phyloP scores from a whole-genome alignment of 2,797 vertebrate species.

The Staurois parvus region DNA sequence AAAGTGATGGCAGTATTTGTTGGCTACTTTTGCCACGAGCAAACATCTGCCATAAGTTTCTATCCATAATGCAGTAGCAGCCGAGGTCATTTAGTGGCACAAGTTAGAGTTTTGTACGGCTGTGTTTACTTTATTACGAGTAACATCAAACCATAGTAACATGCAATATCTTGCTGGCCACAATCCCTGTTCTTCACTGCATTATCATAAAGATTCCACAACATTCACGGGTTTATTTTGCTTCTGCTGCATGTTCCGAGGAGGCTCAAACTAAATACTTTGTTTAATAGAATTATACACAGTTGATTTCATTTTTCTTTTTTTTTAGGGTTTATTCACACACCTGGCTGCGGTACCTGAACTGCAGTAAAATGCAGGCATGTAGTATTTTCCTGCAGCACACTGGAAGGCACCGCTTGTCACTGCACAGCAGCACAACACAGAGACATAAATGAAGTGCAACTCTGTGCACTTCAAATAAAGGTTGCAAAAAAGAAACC shows the following conservation, averaged over 20 bases:
- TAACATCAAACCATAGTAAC: constrained; percentile 11
- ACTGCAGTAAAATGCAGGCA: no score
- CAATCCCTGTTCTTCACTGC: background rate
- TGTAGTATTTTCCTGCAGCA: no score
- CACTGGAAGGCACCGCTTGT: no score
- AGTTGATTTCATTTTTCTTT: no score
- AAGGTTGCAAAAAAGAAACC: no score
- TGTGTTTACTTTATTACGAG: constrained; percentile 44
- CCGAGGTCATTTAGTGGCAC: constrained; percentile 29
- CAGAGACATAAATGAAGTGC: no score
- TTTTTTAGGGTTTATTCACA: no score
- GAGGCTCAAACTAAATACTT: background rate
- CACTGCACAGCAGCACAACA: no score
- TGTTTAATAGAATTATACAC: background rate
- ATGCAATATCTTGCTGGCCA: constrained; percentile 27
- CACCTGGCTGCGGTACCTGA: no score
- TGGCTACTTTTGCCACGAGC: constrained; percentile 26
- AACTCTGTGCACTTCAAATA: no score
- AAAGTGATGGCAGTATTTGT: background rate
- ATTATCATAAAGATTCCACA: constrained; percentile 16
- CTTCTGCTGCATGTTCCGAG: background rate
- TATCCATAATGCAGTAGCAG: constrained; percentile 31
- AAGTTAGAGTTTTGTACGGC: background rate
- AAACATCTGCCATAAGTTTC: constrained; percentile 45
- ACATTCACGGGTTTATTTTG: constrained; percentile 19